A percentile compares a stretch with the other conserved stretches of the same genome.
Conservation (phyloP, 1,140 invertebrate genomes). For the Wasmannia auropunctata region DNA sequence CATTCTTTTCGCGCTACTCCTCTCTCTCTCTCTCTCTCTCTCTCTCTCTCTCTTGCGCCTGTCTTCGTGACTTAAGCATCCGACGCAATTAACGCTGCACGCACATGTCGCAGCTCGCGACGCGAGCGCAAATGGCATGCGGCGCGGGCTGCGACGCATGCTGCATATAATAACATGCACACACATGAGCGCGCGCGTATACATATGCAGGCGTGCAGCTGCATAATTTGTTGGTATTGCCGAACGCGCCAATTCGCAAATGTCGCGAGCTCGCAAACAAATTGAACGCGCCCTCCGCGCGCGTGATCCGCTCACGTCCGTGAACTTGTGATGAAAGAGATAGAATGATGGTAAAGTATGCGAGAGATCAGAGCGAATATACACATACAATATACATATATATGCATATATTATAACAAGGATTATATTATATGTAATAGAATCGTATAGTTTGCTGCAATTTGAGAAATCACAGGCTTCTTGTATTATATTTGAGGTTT, state of each 20-base stretch:
- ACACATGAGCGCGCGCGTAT: background rate
- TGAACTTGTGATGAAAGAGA: slow-evolving; percentile 45
- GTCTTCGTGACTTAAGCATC: slow-evolving; percentile 38
- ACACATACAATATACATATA: background rate
- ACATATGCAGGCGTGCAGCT: slow-evolving; percentile 66
- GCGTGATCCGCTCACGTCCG: slow-evolving; percentile 26
- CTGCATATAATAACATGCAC: slow-evolving; percentile 65
- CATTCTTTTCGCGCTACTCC: slow-evolving; percentile 1
- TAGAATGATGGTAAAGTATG: background rate
- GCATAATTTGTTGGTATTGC: slow-evolving; percentile 67
- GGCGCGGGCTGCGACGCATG: slow-evolving; percentile 50
- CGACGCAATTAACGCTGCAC: slow-evolving; percentile 41
- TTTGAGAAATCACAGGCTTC: background rate
- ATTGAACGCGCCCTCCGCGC: slow-evolving; percentile 26
- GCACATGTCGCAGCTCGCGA: slow-evolving; percentile 41
- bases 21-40: too few relatives aligned
- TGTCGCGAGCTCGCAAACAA: slow-evolving; percentile 41
- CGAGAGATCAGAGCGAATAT: background rate
- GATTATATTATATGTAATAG: background rate
- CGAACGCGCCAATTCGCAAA: slow-evolving; percentile 41
- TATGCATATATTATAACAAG: background rate
- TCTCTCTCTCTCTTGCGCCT: too few relatives aligned
- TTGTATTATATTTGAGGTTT: background rate
- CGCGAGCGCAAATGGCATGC: slow-evolving; percentile 35
- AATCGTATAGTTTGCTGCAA: background rate